phyloP scores from a whole-genome alignment of 2,797 vertebrate genomes.

The Malurus leucopterus region DNA sequence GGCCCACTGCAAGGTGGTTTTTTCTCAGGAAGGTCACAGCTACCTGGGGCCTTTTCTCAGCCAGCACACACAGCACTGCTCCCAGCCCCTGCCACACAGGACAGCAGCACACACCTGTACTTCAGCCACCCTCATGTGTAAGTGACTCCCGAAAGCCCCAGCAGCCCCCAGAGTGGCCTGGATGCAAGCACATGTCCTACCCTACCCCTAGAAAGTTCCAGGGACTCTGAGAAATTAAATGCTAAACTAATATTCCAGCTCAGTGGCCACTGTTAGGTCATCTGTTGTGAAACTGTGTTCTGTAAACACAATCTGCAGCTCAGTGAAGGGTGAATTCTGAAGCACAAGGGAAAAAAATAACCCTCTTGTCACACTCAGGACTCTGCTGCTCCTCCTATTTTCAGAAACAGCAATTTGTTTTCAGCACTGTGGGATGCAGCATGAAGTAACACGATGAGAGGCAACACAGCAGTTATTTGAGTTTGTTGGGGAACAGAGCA shows the following conservation, averaged over 20 bases:
- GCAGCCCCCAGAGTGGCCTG: neutral
- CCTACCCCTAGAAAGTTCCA: neutral
- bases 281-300: neutral
- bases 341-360: conserved; percentile 12
- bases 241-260: conserved; percentile 15
- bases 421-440: neutral
- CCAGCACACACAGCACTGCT: neutral
- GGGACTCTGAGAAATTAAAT: neutral
- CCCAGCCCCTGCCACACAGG: neutral
- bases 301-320: conserved; percentile 11
- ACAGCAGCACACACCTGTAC: neutral
- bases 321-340: conserved; percentile 3
- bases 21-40: neutral
- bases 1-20: neutral
- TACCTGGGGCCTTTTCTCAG: neutral
- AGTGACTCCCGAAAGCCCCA: neutral
- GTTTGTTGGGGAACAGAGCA: neutral
- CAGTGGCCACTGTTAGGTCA: conserved; percentile 12
- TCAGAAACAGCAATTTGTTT: neutral
- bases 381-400: neutral
- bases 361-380: neutral
- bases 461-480: neutral
- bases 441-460: neutral
- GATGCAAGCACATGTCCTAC: neutral
- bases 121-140: neutral